These are phyloP conservation scores for Prionailurus bengalensis DNA, from an alignment of 2,113 vertebrate species.

Conservation along the genomic window DNA sequence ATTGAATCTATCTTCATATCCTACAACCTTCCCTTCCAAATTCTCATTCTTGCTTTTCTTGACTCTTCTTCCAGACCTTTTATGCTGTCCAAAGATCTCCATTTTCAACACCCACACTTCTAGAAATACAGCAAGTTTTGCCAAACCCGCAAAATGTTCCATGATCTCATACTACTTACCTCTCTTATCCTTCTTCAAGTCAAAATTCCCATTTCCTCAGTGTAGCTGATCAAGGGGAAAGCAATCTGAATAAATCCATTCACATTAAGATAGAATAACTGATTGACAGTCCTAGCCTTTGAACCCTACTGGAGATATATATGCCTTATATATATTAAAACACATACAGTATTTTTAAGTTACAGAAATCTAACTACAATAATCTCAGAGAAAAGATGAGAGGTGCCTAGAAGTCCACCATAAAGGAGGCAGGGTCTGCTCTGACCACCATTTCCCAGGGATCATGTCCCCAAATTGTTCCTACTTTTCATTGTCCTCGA, in stretches of 20 bases:
- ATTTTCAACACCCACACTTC: background rate
- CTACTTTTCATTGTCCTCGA: background rate
- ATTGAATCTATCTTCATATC: background rate
- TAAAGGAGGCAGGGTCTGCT: background rate
- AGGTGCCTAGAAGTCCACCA: background rate
- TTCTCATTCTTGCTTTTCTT: background rate
- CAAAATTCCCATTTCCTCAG: slow-evolving; percentile 23
- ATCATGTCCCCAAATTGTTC: background rate
- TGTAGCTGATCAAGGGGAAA: background rate
- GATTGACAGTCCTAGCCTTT: background rate
- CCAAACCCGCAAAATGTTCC: background rate
- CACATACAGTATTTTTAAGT: slow-evolving; percentile 2
- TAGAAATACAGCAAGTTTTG: background rate
- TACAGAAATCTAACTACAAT: slow-evolving; percentile 9
- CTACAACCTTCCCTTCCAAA: background rate
- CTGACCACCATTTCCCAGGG: background rate
- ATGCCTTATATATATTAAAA: background rate
- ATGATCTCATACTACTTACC: background rate
- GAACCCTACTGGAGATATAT: background rate
- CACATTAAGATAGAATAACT: background rate
- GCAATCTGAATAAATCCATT: slow-evolving; percentile 17
- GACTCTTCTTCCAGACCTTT: background rate
- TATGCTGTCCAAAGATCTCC: background rate
- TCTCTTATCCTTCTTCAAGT: background rate
- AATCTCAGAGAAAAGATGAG: slow-evolving; percentile 14